Base-by-base conservation (phyloP, 2,797 vertebrate genomes). In the Manis crassicaudata region DNA sequence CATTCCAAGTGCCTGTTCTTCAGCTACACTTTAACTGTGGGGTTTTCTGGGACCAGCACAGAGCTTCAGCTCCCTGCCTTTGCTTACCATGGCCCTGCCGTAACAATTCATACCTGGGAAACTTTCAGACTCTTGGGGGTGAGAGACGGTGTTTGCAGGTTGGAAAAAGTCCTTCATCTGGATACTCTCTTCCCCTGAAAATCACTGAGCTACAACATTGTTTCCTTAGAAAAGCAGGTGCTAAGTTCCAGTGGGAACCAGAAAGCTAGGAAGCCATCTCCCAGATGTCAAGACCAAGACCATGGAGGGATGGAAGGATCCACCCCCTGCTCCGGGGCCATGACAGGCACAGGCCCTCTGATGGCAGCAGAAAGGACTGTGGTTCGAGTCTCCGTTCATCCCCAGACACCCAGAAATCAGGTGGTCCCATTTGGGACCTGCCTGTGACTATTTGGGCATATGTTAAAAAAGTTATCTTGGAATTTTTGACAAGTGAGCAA, bases 401-500 rank as follows among this genome's bases (percentile, higher is more conserved):
- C 8, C 40, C 29, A 85, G 54, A 43, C 27, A 32, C 73, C 35
- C 68, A 27, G 46, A 18, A 70, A 29, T 35, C 54, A 90, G 11
- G 27, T 52, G 25, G 43, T 90, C 77, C 54, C 68, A 1, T 50
- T 79, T 80, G n/a, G 29, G 40, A 37, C 11, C 50, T 79, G n/a
- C 50, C n/a, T 76, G 0, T 70, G 35, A 70, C n/a, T 68, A 23
- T 54, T 67, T 90, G 37, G 17, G 46, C 32, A 46, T 79, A 62
- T 52, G 23, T 94, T 79, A 90, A 77, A 95, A 95, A 88, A 73
- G 43, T 13, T 17, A 87, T 75, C 60, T 40, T 72, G 21, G 90
- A 88, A 81, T 92, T 92, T 67, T 90, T 37, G 76, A 90, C 54
- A 50, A 90, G 62, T 77, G 85, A 76, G 25, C 20, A 76, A 90